phyloP scores from a whole-genome alignment of 2,797 vertebrate genomes.

The Xenentodon cancila region DNA sequence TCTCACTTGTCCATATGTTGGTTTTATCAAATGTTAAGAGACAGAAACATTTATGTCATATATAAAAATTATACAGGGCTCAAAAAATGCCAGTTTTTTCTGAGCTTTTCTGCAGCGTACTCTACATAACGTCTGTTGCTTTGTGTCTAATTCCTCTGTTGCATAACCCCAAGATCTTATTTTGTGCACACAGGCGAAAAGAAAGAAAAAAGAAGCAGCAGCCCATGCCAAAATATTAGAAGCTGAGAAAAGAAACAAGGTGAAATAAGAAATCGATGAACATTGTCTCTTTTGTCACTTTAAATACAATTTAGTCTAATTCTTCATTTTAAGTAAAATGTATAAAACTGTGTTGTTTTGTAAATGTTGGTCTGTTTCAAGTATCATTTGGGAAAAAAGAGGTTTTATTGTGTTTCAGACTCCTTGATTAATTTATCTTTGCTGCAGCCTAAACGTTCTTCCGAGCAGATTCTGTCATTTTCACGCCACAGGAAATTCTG shows the following conservation, averaged over 20 bases:
- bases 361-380: too few species aligned
- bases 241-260: constrained; percentile 96
- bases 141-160: constrained; percentile 32
- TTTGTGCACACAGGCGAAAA: constrained; percentile 91
- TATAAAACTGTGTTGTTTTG: too few species aligned
- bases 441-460: too few species aligned
- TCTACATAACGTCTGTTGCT: background rate
- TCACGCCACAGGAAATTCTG: too few species aligned
- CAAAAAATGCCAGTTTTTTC: background rate
- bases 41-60: constrained; percentile 8
- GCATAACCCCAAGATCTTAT: constrained; percentile 75
- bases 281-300: constrained; percentile 12
- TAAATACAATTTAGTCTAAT: background rate
- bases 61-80: background rate
- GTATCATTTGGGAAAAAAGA: too few species aligned
- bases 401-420: too few species aligned
- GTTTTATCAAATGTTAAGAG: background rate
- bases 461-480: too few species aligned
- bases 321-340: too few species aligned
- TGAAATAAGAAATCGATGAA: constrained; percentile 74
- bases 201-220: constrained; percentile 95
- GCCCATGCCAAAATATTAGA: constrained; percentile 97
- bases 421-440: too few species aligned
- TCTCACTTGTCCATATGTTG: background rate
- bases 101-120: background rate